phyloP scores from a whole-genome alignment of 1,140 invertebrate genomes.

The Euura lappo region DNA sequence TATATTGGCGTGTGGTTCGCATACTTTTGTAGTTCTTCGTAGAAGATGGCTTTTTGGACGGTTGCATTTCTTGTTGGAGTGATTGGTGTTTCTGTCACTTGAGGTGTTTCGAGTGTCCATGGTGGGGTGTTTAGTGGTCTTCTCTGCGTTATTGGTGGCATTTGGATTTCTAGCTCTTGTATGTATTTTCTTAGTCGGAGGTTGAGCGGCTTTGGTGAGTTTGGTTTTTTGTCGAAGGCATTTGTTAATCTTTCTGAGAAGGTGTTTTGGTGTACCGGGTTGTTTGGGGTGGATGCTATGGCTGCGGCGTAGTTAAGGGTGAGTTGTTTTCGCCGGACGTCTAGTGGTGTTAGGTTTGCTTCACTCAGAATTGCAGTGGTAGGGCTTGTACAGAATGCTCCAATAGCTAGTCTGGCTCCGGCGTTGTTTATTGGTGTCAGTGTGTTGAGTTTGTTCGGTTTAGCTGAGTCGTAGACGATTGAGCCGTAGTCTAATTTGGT shows the following conservation, averaged over 20 bases:
- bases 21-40: background rate
- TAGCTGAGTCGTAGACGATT: conserved; percentile 33
- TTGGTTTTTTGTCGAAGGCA: too few relatives aligned
- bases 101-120: background rate
- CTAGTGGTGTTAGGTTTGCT: conserved; percentile 15
- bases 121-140: background rate
- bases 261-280: background rate
- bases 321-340: conserved; percentile 17
- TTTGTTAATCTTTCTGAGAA: too few relatives aligned
- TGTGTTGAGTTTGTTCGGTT: conserved; percentile 15
- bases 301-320: background rate
- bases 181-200: conserved; percentile 8
- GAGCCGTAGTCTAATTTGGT: conserved; percentile 35
- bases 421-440: conserved; percentile 24
- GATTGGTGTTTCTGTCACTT: background rate
- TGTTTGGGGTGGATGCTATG: background rate
- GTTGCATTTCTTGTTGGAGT: conserved; percentile 8
- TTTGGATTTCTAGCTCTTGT: background rate
- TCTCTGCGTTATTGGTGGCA: conserved; percentile 8
- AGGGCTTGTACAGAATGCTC: conserved; percentile 27
- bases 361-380: conserved; percentile 21
- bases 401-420: conserved; percentile 17
- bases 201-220: too few relatives aligned
- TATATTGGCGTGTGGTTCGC: background rate
- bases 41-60: background rate